Conservation (phyloP, 2,888 invertebrate genomes). For the Dorcus parallelipipedus region DNA sequence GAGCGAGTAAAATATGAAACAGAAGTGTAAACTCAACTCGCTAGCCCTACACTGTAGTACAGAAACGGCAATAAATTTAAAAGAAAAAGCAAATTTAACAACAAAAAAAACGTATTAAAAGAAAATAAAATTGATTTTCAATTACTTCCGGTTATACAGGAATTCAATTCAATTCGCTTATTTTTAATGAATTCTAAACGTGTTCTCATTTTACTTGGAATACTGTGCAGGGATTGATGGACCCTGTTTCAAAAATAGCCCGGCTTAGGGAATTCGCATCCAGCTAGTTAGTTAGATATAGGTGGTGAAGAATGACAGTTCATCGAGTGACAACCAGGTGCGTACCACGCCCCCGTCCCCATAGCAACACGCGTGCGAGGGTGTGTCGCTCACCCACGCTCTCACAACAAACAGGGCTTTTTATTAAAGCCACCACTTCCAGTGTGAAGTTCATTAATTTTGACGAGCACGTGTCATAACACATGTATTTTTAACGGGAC, state of each 20-base stretch:
- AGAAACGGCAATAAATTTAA: no score
- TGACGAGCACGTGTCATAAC: constrained; percentile 45
- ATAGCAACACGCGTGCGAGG: constrained; percentile 42
- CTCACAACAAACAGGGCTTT: constrained; percentile 34
- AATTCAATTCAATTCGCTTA: no score
- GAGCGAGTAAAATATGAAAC: no score
- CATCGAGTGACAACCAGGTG: constrained; percentile 43
- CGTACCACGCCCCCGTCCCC: constrained; percentile 41
- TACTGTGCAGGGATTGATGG: no score
- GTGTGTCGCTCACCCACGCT: constrained; percentile 41
- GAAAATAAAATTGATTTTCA: no score
- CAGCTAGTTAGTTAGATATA: constrained; percentile 19
- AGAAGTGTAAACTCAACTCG: no score
- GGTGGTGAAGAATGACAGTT: constrained; percentile 34
- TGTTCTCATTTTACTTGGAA: no score
- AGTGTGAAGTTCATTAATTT: constrained; percentile 45
- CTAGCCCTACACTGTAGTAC: no score
- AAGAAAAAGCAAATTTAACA: no score
- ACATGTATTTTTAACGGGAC: constrained; percentile 32
- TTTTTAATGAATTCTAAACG: no score
- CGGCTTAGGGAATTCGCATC: neutral
- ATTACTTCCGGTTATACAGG: no score
- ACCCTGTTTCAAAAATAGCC: neutral
- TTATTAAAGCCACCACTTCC: constrained; percentile 39
- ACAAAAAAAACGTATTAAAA: no score